These are phyloP conservation scores for Maniola hyperantus DNA, from an alignment of 2,888 invertebrate genomes.

Conservation along the genomic window DNA sequence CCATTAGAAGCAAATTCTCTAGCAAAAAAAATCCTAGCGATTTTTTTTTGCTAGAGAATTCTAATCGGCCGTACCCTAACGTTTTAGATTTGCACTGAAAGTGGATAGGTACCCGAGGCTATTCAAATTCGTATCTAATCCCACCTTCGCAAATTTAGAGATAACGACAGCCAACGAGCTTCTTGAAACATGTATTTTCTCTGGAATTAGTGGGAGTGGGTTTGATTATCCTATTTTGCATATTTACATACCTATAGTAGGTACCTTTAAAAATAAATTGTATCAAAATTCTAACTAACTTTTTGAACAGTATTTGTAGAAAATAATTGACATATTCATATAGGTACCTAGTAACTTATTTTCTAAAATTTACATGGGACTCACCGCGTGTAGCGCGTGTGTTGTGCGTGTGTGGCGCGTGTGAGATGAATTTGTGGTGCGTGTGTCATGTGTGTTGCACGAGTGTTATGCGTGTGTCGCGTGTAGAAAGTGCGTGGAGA, in stretches of 20 bases:
- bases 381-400: no score
- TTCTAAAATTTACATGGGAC: no score
- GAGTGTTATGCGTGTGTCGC: no score
- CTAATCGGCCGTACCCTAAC: constrained; percentile 15
- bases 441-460: no score
- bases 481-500: no score
- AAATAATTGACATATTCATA: no score
- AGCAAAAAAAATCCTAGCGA: no score
- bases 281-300: background rate
- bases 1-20: constrained; percentile 11
- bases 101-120: constrained; percentile 35
- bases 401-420: no score
- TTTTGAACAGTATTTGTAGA: no score
- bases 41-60: no score
- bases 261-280: background rate
- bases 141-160: constrained; percentile 61
- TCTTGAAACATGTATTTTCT: constrained; percentile 35
- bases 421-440: no score
- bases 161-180: constrained; percentile 52
- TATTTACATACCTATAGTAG: background rate
- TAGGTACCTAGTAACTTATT: no score
- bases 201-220: background rate
- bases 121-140: constrained; percentile 53
- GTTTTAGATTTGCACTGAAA: constrained; percentile 22
- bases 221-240: background rate